A percentile compares a stretch with the other conserved stretches of the same genome.
Conservation (phyloP, 2,797 vertebrate species). For the Macroramphosus scolopax region DNA sequence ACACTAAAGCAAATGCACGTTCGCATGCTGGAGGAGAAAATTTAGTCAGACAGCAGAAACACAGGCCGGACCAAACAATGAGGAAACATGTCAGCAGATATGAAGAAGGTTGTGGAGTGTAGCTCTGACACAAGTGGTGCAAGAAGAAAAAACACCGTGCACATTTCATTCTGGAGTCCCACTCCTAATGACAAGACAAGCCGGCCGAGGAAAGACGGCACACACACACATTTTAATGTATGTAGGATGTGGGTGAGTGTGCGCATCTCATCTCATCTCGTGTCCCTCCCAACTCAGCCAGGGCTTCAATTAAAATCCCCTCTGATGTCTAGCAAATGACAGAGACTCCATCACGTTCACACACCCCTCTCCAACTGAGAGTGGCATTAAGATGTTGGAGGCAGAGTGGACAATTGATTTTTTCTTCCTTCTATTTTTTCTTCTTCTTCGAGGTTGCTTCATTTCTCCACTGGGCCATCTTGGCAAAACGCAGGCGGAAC, state of each 20-base stretch:
- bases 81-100: slow-evolving; percentile 40
- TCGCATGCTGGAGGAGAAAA: slow-evolving; percentile 41
- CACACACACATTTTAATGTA: neutral
- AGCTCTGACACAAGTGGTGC: slow-evolving; percentile 37
- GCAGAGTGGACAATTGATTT: slow-evolving; percentile 79
- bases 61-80: slow-evolving; percentile 26
- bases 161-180: slow-evolving; percentile 9
- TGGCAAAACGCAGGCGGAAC: slow-evolving; percentile 48
- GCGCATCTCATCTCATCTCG: slow-evolving; percentile 32
- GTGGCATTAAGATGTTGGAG: slow-evolving; percentile 78
- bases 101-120: slow-evolving; percentile 24
- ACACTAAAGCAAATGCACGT: slow-evolving; percentile 37
- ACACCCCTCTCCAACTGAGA: slow-evolving; percentile 61
- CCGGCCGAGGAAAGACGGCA: slow-evolving; percentile 18
- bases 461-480: slow-evolving; percentile 53
- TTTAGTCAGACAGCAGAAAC: slow-evolving; percentile 34
- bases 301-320: slow-evolving; percentile 73
- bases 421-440: slow-evolving; percentile 9
- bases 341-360: slow-evolving; percentile 73
- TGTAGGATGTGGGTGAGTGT: neutral
- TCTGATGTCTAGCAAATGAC: slow-evolving; percentile 75
- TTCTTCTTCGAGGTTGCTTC: slow-evolving; percentile 36
- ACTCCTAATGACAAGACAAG: slow-evolving; percentile 41
- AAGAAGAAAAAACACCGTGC: slow-evolving; percentile 14
- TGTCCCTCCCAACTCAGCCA: slow-evolving; percentile 43